Base-by-base conservation (phyloP, 2,888 invertebrate species). In the Archaeoteleia sp. region DNA sequence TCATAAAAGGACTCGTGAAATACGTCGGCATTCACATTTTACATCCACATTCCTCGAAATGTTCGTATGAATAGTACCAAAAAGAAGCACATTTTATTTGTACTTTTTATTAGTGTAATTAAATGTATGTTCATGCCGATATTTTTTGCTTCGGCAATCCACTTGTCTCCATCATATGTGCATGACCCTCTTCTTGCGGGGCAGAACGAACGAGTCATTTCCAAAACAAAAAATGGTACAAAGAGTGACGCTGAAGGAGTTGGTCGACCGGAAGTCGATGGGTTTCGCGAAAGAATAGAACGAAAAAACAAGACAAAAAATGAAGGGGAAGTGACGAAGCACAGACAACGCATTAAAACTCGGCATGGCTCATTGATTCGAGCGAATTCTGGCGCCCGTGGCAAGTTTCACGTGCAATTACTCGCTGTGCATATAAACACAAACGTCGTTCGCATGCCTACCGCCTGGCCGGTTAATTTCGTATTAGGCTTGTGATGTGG, bases 401-500 rank as follows among this genome's bases (percentile, higher is more conserved):
- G 40, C 32, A 66, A 37, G 49, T 51, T 62, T 49, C 66, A 48
- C 57, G 53, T 46, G 49, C 70, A 70, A 75, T 72, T 74, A 72
- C 68, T 68, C 71, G 61, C 66, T 37, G 53, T 57, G 48, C 54
- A 68, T 48, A 70, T 69, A 76, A 75, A 75, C 73, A 70, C 20
- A 5, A 8, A 48, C 62, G 63, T 29, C 49, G 49, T 30, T 55
- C 55, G 46, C 61, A 53, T 43, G 55, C 58, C 10, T 34, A 40
- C 30, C 51, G 48, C 42, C 58, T 51, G 45, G 70, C 57, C 43
- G 71, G 74, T 77, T 77, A 77, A 75, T 74, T 75, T 62, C 68
- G 67, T 67, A 48, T 29, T 46, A 58, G 67, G 51, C 66, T 67
- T 71, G 60, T 54, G 68, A 54, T 57, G 51, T 43, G 60, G 63